phyloP scores from a whole-genome alignment of 2,113 vertebrate species.

The Vulpes vulpes region DNA sequence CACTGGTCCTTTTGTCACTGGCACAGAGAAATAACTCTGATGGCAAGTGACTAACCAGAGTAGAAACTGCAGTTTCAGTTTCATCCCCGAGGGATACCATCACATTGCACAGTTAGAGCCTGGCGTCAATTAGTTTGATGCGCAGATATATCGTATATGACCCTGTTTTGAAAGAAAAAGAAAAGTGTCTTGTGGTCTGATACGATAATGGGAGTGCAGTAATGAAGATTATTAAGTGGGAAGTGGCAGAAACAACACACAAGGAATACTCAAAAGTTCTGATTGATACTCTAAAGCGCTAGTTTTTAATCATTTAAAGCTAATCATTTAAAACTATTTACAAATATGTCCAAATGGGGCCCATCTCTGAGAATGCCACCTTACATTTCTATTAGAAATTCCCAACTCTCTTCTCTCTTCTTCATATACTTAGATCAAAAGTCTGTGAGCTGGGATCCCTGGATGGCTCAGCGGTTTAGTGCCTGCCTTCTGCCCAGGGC shows the following conservation, averaged over 20 bases:
- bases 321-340: not conserved
- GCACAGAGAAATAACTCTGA: not conserved
- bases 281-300: not conserved
- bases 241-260: not conserved
- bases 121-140: not conserved
- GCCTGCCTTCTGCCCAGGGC: no score
- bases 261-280: not conserved
- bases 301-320: not conserved
- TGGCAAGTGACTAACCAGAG: not conserved
- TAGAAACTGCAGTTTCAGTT: not conserved
- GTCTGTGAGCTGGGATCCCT: conserved; percentile 3
- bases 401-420: conserved; percentile 1
- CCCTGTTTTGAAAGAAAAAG: not conserved
- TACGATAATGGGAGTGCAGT: not conserved
- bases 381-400: conserved; percentile 53
- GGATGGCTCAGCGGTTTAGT: no score
- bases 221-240: not conserved
- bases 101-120: not conserved
- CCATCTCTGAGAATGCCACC: conserved; percentile 35
- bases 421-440: conserved; percentile 68
- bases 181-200: not conserved
- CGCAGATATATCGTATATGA: not conserved
- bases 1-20: not conserved
- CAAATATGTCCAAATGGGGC: not conserved
- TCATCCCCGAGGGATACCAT: not conserved